Evolutionary conservation across 2,888 invertebrate species (phyloP).

Genomic region (Timema cristinae): DNA sequence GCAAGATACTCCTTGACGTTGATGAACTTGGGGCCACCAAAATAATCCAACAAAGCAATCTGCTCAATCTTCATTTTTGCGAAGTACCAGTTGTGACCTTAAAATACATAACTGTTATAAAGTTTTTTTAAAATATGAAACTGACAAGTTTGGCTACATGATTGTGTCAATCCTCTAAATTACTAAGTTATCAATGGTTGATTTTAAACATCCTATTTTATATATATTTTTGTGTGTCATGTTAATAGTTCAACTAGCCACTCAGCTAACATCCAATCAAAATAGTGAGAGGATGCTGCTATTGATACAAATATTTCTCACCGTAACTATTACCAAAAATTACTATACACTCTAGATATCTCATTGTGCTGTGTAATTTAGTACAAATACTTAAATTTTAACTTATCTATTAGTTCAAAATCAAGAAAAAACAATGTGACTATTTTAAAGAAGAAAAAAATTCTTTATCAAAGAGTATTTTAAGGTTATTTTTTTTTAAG

Average conservation of each 20-base stretch:
- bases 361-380: too few relatives aligned
- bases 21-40: slow-evolving; percentile 70
- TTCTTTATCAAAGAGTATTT: too few relatives aligned
- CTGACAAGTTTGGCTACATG: background rate
- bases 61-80: slow-evolving; percentile 58
- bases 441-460: too few relatives aligned
- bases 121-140: background rate
- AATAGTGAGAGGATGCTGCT: background rate
- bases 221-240: background rate
- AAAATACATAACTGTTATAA: slow-evolving; percentile 7
- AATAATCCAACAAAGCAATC: slow-evolving; percentile 73
- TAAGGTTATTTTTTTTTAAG: too few relatives aligned
- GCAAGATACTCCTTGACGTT: slow-evolving; percentile 59
- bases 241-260: background rate
- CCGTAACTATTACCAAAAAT: too few relatives aligned
- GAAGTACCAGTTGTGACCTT: slow-evolving; percentile 27
- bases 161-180: background rate
- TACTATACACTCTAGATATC: too few relatives aligned
- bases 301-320: too few relatives aligned
- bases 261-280: background rate
- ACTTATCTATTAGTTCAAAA: too few relatives aligned
- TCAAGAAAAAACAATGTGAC: too few relatives aligned
- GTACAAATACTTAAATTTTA: too few relatives aligned
- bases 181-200: too few relatives aligned
- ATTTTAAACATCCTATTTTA: too few relatives aligned